Percentiles rank a stretch among this genome's conserved stretches.
These are phyloP conservation scores for Periophthalmodon schlosseri DNA, from an alignment of 2,113 vertebrate genomes.

Conservation along the genomic window DNA sequence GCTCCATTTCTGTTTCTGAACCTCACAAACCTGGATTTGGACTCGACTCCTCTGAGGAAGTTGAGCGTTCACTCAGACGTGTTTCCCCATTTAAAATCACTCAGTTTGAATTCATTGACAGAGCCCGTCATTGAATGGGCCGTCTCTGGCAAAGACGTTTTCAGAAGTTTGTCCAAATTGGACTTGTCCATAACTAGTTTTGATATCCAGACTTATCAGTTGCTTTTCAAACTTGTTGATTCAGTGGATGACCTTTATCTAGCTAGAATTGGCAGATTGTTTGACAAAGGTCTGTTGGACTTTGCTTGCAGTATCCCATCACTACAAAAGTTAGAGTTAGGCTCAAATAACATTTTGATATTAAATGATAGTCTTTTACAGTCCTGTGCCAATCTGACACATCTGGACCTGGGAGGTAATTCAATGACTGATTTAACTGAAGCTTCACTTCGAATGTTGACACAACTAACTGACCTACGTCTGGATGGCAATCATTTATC, in stretches of 20 bases:
- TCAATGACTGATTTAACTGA: conserved; percentile 21
- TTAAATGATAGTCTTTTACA: conserved; percentile 19
- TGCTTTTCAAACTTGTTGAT: conserved; percentile 44
- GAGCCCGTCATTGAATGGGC: conserved; percentile 28
- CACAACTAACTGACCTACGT: conserved; percentile 21
- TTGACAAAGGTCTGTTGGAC: conserved; percentile 40
- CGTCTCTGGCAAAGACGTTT: conserved; percentile 42
- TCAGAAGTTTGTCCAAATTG: conserved; percentile 46
- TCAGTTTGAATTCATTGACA: conserved; percentile 32
- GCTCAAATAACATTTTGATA: conserved; percentile 42
- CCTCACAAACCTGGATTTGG: conserved; percentile 7
- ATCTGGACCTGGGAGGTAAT: conserved; percentile 46
- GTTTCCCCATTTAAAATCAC: conserved; percentile 44
- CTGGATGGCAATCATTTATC: conserved; percentile 44
- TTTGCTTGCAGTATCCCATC: conserved; percentile 57
- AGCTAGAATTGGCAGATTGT: conserved; percentile 28
- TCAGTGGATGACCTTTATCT: conserved; percentile 39
- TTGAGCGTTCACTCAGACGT: conserved; percentile 48
- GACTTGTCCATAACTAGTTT: background rate
- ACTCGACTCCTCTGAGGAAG: conserved; percentile 11
- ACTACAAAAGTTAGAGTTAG: conserved; percentile 46
- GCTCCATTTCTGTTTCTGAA: background rate
- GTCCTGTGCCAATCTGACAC: conserved; percentile 37
- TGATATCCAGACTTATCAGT: background rate
- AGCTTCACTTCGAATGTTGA: conserved; percentile 24